Conservation (phyloP, 2,888 invertebrate species). For the Ceraclea dissimilis region DNA sequence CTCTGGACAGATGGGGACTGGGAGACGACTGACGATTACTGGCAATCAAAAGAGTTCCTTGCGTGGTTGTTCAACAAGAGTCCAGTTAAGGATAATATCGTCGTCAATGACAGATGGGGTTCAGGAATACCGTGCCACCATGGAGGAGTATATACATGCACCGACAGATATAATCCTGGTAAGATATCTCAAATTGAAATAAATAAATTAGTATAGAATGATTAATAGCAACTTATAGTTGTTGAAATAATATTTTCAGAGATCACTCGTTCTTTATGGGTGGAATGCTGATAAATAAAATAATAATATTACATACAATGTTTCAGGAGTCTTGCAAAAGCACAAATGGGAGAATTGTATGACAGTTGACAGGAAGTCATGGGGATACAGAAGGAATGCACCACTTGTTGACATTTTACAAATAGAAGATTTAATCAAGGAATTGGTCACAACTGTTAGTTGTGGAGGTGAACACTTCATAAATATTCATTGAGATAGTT, state of each 20-base stretch:
- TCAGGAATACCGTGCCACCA: conserved; percentile 69
- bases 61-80: conserved; percentile 94
- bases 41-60: conserved; percentile 76
- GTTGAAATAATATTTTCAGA: no score
- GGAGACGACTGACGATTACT: conserved; percentile 78
- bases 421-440: conserved; percentile 57
- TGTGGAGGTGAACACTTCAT: conserved; percentile 58
- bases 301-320: no score
- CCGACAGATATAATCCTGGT: conserved; percentile 78
- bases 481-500: neutral
- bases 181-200: no score
- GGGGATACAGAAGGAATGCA: conserved; percentile 78
- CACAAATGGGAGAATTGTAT: conserved; percentile 97
- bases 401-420: conserved; percentile 59
- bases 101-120: conserved; percentile 95
- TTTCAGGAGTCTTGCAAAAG: conserved; percentile 31
- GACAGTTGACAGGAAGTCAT: conserved; percentile 79
- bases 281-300: no score
- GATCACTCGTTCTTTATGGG: no score
- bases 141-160: conserved; percentile 82
- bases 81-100: conserved; percentile 79
- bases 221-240: no score
- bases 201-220: no score
- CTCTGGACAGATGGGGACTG: conserved; percentile 95
- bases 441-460: conserved; percentile 71